Base-by-base conservation (phyloP, 1,140 invertebrate genomes). In the Hestina assimilis region DNA sequence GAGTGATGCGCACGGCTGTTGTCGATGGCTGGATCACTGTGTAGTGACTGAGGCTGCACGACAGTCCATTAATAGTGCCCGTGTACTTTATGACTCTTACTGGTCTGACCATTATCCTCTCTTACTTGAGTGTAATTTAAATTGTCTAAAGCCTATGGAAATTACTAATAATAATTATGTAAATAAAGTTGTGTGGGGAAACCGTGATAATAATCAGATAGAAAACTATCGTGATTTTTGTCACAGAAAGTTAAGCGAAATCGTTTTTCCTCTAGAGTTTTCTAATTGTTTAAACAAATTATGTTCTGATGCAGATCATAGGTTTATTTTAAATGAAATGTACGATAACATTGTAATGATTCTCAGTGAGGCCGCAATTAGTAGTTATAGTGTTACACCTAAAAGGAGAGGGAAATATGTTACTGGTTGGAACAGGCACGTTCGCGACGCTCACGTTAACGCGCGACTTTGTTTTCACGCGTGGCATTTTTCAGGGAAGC, bases 401-500 rank as follows among this genome's bases (percentile, higher is more conserved):
- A 26, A 8, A 8, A 26, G 24, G 24, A 46, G 17, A 46, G 15
- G 19, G 4, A 29, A 12, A 4, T 23, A 28, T 28, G 42, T 46
- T 4, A 46, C 11, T 14, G 42, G 42, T 6, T 46, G 42, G 42
- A 46, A 46, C 23, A 46, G 29, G 14, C 4, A 46, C 29, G 42
- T 46, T 28, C 8, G 23, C 1, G 23, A 7, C 3, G 42, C 42
- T 28, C 42, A 46, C 14, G 9, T n/a, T 5, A 15, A 29, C 14
- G 42, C 42, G 4, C 8, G 42, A 15, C 17, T 6, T 14, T n/a
- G 11, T 14, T 46, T 23, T 29, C n/a, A 29, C 3, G 5, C n/a
- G 3, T 46, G 42, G 42, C 15, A 12, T 9, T 2, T 14, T 11
- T 17, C 35, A 11, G 5, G 5, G 11, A 50, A 50, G 24, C 31